Percentiles rank a stretch among this genome's conserved stretches.
Evolutionary conservation across 2,888 invertebrate genomes (phyloP).

Genomic region (Eustalomyia histrio): DNA sequence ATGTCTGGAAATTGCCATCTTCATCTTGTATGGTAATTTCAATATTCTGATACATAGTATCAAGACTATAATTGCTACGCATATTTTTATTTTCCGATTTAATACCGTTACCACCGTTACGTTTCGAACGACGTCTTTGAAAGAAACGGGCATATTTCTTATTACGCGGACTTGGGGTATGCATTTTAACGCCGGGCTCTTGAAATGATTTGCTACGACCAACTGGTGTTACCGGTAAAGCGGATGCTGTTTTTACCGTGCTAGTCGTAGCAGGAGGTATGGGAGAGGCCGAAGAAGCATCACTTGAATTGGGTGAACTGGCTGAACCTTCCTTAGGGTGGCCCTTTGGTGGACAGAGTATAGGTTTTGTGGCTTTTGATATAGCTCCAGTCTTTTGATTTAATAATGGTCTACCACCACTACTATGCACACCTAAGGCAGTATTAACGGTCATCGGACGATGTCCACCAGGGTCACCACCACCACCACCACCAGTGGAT

Average conservation of each 20-base stretch:
- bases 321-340: slow-evolving; percentile 54
- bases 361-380: slow-evolving; percentile 70
- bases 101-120: slow-evolving; percentile 64
- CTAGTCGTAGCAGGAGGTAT: slow-evolving; percentile 33
- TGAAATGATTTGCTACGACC: slow-evolving; percentile 79
- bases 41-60: slow-evolving; percentile 77
- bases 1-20: slow-evolving; percentile 77
- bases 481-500: background rate
- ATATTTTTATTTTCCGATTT: slow-evolving; percentile 57
- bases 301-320: slow-evolving; percentile 77
- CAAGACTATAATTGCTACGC: slow-evolving; percentile 76
- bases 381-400: slow-evolving; percentile 74
- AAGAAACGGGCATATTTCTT: slow-evolving; percentile 77
- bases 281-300: slow-evolving; percentile 74
- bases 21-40: slow-evolving; percentile 79
- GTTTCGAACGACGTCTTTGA: slow-evolving; percentile 76
- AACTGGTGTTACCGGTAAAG: slow-evolving; percentile 71
- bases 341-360: slow-evolving; percentile 70
- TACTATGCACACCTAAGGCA: slow-evolving; percentile 68
- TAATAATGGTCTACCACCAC: slow-evolving; percentile 25
- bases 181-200: slow-evolving; percentile 74
- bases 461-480: background rate
- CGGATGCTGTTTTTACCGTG: slow-evolving; percentile 39
- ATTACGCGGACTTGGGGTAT: slow-evolving; percentile 70
- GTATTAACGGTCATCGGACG: slow-evolving; percentile 42